Evolutionary conservation across 2,888 invertebrate genomes (phyloP).

Genomic region (Poecilobothrus nobilitatus): DNA sequence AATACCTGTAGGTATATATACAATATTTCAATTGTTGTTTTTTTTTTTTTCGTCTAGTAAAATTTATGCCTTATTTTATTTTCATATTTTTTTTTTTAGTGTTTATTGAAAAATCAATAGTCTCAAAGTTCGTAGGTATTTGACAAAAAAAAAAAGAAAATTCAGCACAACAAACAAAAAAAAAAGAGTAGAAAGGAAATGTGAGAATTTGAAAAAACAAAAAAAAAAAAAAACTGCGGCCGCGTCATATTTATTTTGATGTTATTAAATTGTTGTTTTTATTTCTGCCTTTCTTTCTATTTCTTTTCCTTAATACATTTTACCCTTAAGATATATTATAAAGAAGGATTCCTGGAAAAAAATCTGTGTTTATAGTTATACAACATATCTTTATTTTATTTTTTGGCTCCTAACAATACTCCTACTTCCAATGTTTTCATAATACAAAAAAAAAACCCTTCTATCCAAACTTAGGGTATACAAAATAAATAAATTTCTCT

Average conservation of each 20-base stretch:
- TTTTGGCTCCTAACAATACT: too few relatives aligned
- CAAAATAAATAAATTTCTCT: too few relatives aligned
- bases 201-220: not conserved
- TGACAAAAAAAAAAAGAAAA: slow-evolving; percentile 13
- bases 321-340: too few relatives aligned
- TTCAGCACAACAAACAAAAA: slow-evolving; percentile 9
- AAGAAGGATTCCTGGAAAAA: too few relatives aligned
- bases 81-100: not conserved
- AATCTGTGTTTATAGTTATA: too few relatives aligned
- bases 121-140: slow-evolving; percentile 14
- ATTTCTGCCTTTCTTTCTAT: too few relatives aligned
- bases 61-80: slow-evolving; percentile 13
- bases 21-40: not conserved
- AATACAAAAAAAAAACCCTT: too few relatives aligned
- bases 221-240: not conserved
- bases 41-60: slow-evolving; percentile 12
- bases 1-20: not conserved
- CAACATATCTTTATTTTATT: too few relatives aligned
- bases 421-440: too few relatives aligned
- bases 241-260: not conserved
- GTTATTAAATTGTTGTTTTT: too few relatives aligned
- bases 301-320: too few relatives aligned
- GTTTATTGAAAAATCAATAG: slow-evolving; percentile 14
- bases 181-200: slow-evolving; percentile 14
- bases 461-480: too few relatives aligned